phyloP scores from a whole-genome alignment of 2,113 vertebrate species.

The Myanophis thanlyinensis region DNA sequence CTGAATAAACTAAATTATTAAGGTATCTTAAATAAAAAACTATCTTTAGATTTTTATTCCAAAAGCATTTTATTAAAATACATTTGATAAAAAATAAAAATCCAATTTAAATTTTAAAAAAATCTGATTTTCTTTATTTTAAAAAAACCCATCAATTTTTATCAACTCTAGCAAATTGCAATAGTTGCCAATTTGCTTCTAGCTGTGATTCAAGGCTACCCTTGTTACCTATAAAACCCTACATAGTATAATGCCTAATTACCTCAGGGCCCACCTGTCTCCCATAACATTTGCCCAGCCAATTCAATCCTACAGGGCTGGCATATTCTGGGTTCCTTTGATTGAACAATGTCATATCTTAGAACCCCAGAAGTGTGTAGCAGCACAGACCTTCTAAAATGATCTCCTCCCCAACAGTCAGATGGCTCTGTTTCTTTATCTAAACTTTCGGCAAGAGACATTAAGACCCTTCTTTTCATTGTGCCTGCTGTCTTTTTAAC shows the following conservation, averaged over 20 bases:
- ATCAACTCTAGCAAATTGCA: too few relatives aligned
- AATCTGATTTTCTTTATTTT: too few relatives aligned
- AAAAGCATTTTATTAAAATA: too few relatives aligned
- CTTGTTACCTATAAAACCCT: neutral
- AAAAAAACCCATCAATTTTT: too few relatives aligned
- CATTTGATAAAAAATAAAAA: too few relatives aligned
- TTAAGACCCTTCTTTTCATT: neutral
- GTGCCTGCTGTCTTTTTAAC: neutral
- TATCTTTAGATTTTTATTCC: too few relatives aligned
- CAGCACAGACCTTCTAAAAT: too few relatives aligned
- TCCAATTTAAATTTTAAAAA: too few relatives aligned
- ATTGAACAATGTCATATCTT: neutral
- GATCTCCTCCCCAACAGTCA: neutral
- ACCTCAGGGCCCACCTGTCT: neutral
- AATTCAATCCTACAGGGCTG: neutral
- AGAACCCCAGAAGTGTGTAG: neutral
- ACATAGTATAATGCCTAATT: neutral
- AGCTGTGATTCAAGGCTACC: neutral
- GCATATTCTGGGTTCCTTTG: neutral
- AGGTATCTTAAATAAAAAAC: too few relatives aligned
- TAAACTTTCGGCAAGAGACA: neutral
- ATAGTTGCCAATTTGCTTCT: neutral
- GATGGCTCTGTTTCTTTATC: neutral
- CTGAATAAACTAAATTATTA: too few relatives aligned
- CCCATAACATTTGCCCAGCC: neutral